Conservation (phyloP, 2,888 invertebrate species). For the Drosophila atripex region DNA sequence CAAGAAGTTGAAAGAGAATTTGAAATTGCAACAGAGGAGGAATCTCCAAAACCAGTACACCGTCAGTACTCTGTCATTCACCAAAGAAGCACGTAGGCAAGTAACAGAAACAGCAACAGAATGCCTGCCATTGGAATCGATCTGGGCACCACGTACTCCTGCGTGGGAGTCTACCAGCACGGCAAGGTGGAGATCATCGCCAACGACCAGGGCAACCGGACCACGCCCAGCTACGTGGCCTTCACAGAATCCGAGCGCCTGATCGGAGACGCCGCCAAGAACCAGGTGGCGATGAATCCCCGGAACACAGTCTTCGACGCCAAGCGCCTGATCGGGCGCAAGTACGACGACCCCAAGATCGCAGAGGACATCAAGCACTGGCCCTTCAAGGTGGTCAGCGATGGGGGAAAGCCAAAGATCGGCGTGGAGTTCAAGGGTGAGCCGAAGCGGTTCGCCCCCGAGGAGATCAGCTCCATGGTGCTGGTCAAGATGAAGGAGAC, state of each 20-base stretch:
- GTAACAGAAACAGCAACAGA: constrained; percentile 38
- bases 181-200: constrained; percentile 87
- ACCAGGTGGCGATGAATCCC: constrained; percentile 94
- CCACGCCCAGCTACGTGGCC: constrained; percentile 85
- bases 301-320: constrained; percentile 97
- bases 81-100: not conserved
- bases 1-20: constrained; percentile 2
- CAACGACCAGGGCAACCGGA: constrained; percentile 89
- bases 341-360: constrained; percentile 93
- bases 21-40: not conserved
- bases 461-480: constrained; percentile 96
- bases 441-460: constrained; percentile 93
- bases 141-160: constrained; percentile 87
- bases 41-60: not conserved
- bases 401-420: constrained; percentile 92
- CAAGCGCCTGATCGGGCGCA: constrained; percentile 96
- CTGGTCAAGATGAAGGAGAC: constrained; percentile 96
- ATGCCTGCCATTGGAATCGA: constrained; percentile 87
- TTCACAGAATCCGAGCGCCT: constrained; percentile 92
- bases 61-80: not conserved
- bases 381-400: constrained; percentile 94
- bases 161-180: constrained; percentile 92
- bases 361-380: constrained; percentile 97
- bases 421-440: constrained; percentile 95
- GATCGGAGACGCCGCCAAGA: constrained; percentile 90